A percentile compares a stretch with the other conserved stretches of the same genome.
phyloP scores from a whole-genome alignment of 2,888 invertebrate species.

The Prosopocoilus inquinatus region DNA sequence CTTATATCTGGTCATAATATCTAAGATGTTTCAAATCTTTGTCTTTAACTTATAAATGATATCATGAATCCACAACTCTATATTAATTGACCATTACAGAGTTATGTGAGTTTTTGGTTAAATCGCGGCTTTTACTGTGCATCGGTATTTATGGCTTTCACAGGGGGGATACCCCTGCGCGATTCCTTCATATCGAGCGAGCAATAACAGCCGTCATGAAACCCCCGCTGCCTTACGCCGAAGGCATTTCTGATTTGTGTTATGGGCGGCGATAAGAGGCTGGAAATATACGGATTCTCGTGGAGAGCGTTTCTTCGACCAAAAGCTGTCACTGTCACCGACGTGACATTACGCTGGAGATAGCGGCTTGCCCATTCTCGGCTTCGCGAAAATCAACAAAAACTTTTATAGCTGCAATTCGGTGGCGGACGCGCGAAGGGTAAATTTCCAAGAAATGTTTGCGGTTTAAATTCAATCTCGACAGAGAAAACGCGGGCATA shows the following conservation, averaged over 20 bases:
- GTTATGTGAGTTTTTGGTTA: no score
- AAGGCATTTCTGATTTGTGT: slow-evolving; percentile 38
- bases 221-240: slow-evolving; percentile 31
- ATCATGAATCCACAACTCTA: no score
- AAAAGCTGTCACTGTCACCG: not conserved
- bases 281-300: slow-evolving; percentile 13
- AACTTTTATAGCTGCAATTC: no score
- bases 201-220: slow-evolving; percentile 21
- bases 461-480: no score
- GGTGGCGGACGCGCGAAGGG: no score
- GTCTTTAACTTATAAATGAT: not conserved
- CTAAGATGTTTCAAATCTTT: not conserved
- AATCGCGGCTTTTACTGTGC: no score
- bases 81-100: no score
- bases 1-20: not conserved
- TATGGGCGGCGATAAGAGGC: slow-evolving; percentile 34
- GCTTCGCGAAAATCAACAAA: no score
- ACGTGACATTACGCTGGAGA: slow-evolving; percentile 1
- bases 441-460: no score
- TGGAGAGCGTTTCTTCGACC: not conserved
- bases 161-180: slow-evolving; percentile 7
- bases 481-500: no score
- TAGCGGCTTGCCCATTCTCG: not conserved
- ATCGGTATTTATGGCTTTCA: slow-evolving; percentile 13
- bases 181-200: slow-evolving; percentile 3